Evolutionary conservation across 2,888 invertebrate genomes (phyloP).

Genomic region (Pseudococcus jackbeardsleyi): DNA sequence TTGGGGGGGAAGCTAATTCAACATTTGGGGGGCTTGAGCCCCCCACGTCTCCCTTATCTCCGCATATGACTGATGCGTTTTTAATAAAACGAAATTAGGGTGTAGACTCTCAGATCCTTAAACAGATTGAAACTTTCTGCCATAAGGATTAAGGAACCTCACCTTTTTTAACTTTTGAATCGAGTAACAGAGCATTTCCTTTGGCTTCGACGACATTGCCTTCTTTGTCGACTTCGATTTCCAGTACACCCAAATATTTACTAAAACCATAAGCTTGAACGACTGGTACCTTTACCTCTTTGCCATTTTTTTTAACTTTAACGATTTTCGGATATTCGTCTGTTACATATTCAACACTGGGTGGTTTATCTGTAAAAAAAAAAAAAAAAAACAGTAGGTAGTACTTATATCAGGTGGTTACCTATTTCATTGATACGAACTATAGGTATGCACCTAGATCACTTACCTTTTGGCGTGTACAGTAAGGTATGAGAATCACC

Average conservation of each 20-base stretch:
- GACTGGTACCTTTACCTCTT: slow-evolving; percentile 77
- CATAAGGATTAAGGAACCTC: too few species aligned
- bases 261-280: slow-evolving; percentile 93
- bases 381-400: too few species aligned
- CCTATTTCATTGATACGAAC: background rate
- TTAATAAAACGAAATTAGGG: too few species aligned
- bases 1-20: too few species aligned
- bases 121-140: too few species aligned
- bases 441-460: background rate
- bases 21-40: too few species aligned
- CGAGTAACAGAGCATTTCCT: slow-evolving; percentile 84
- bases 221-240: slow-evolving; percentile 77
- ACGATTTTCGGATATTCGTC: slow-evolving; percentile 71
- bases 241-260: slow-evolving; percentile 87
- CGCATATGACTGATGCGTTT: too few species aligned
- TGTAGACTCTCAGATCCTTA: too few species aligned
- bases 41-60: too few species aligned
- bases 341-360: slow-evolving; percentile 79
- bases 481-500: too few species aligned
- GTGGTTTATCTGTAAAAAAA: slow-evolving; percentile 69
- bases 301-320: slow-evolving; percentile 72
- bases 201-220: slow-evolving; percentile 79
- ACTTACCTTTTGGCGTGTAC: too few species aligned
- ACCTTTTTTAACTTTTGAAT: slow-evolving; percentile 76
- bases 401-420: slow-evolving; percentile 69